A percentile compares a stretch with the other conserved stretches of the same genome.
phyloP scores from a whole-genome alignment of 2,797 vertebrate genomes.

The Lithobates sylvaticus region DNA sequence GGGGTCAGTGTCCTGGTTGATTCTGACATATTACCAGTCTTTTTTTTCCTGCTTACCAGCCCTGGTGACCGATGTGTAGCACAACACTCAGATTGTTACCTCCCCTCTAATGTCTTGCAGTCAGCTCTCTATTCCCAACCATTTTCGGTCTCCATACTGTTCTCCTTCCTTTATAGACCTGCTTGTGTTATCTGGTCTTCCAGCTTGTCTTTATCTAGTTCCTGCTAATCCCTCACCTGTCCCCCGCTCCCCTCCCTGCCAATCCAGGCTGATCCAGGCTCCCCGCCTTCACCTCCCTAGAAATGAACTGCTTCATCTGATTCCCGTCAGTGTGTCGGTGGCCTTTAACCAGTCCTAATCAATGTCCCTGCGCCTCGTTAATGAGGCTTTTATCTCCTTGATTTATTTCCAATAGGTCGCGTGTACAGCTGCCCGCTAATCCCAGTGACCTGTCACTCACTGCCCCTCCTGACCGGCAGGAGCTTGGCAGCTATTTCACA shows the following conservation, averaged over 20 bases:
- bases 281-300: constrained; percentile 15
- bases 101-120: not conserved
- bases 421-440: constrained; percentile 61
- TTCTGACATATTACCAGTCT: not conserved
- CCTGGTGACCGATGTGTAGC: not conserved
- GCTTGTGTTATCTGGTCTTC: not conserved
- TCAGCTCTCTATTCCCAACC: not conserved
- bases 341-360: constrained; percentile 60
- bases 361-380: constrained; percentile 61
- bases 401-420: constrained; percentile 63
- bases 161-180: not conserved
- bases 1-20: not conserved
- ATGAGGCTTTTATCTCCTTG: constrained; percentile 63
- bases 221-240: constrained; percentile 2
- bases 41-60: not conserved
- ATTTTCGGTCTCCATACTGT: not conserved
- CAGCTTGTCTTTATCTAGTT: not conserved
- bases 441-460: constrained; percentile 60
- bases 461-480: constrained; percentile 38
- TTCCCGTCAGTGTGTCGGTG: constrained; percentile 60
- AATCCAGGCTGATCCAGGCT: constrained; percentile 8
- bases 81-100: not conserved
- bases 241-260: not conserved
- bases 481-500: constrained; percentile 50
- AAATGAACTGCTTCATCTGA: constrained; percentile 61